phyloP scores from a whole-genome alignment of 2,888 invertebrate genomes.

The Noctua janthe region DNA sequence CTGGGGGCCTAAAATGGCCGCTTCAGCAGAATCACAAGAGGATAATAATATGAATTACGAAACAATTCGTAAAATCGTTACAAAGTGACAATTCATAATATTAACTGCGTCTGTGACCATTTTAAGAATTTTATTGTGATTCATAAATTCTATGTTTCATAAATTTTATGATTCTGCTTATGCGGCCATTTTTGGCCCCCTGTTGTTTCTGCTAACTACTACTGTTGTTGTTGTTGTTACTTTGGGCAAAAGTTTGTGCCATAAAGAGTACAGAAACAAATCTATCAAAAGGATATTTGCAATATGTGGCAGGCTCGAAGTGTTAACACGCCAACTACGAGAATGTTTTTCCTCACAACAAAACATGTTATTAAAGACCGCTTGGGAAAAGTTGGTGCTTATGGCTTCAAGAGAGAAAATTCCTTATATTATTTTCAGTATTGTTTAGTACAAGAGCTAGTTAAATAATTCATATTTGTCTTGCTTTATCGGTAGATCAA shows the following conservation, averaged over 20 bases:
- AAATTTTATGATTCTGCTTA: too few relatives aligned
- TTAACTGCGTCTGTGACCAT: too few relatives aligned
- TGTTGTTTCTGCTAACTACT: neutral
- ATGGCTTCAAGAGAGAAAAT: neutral
- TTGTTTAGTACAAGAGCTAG: neutral
- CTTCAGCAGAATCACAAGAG: too few relatives aligned
- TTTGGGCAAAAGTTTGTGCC: neutral
- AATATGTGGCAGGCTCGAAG: slow-evolving; percentile 28
- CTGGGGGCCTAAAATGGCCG: too few relatives aligned
- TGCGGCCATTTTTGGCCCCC: too few relatives aligned
- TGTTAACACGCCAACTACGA: slow-evolving; percentile 20
- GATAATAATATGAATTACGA: too few relatives aligned
- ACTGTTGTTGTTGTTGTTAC: too few relatives aligned
- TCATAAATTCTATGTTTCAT: too few relatives aligned
- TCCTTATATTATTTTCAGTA: neutral
- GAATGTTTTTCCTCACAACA: slow-evolving; percentile 21
- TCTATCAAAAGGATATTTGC: slow-evolving; percentile 41
- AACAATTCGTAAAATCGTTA: too few relatives aligned
- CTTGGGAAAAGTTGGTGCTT: neutral
- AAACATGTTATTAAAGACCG: slow-evolving; percentile 14
- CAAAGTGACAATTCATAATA: too few relatives aligned
- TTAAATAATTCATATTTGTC: neutral
- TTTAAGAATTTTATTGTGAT: too few relatives aligned
- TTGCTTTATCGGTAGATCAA: slow-evolving; percentile 7
- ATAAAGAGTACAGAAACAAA: neutral